These are phyloP conservation scores for Macrotus californicus DNA, from an alignment of 2,113 vertebrate species.

Conservation along the genomic window DNA sequence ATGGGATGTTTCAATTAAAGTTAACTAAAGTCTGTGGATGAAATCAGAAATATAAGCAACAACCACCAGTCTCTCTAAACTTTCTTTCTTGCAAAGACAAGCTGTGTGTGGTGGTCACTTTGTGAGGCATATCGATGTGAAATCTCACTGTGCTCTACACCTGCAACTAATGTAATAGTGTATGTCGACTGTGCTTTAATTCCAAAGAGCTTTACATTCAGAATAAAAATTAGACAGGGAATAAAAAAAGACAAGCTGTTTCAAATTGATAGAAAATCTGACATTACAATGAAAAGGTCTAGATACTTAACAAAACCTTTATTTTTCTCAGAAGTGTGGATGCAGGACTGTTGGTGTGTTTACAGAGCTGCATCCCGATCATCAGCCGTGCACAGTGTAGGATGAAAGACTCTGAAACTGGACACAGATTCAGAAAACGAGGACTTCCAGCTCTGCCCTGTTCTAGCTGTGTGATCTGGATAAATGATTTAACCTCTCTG, in stretches of 20 bases:
- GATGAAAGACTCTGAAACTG: neutral
- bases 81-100: conserved; percentile 17
- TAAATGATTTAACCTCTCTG: neutral
- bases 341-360: neutral
- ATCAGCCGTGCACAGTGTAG: neutral
- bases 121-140: too few relatives aligned
- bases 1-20: neutral
- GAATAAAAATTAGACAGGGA: too few relatives aligned
- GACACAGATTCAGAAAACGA: neutral
- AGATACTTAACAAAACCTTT: neutral
- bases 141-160: too few relatives aligned
- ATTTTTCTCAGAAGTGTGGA: neutral
- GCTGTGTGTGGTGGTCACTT: neutral
- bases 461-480: neutral
- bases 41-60: conserved; percentile 36
- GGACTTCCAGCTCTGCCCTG: neutral
- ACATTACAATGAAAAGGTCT: neutral
- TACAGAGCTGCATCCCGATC: neutral
- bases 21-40: neutral
- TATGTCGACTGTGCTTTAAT: too few relatives aligned
- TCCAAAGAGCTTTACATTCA: too few relatives aligned
- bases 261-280: conserved; percentile 36
- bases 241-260: neutral
- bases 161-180: too few relatives aligned
- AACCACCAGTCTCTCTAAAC: neutral